A percentile compares a stretch with the other conserved stretches of the same genome.
Conservation (phyloP, 2,113 vertebrate species). For the Arvicanthis niloticus region DNA sequence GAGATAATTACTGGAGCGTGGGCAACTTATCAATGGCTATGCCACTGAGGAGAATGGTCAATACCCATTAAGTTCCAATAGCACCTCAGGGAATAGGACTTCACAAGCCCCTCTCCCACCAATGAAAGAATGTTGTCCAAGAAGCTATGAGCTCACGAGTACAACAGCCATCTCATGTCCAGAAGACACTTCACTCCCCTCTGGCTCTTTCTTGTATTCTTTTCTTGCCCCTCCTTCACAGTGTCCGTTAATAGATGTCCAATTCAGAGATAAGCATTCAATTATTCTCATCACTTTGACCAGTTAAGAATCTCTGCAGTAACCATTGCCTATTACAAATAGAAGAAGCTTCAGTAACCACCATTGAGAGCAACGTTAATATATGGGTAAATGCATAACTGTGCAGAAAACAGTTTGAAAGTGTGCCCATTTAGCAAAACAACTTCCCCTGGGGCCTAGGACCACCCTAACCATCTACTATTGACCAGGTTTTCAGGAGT, state of each 20-base stretch:
- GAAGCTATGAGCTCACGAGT: neutral
- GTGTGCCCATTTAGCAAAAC: neutral
- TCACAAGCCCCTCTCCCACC: neutral
- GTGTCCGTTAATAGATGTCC: neutral
- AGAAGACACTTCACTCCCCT: neutral
- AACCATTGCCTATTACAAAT: no score
- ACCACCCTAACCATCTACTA: no score
- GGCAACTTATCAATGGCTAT: neutral
- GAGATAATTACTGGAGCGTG: neutral
- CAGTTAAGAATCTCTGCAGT: neutral
- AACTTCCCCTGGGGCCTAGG: neutral
- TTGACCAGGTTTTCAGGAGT: neutral
- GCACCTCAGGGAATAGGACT: neutral
- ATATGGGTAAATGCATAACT: neutral
- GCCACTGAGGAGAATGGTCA: neutral
- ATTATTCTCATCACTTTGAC: neutral
- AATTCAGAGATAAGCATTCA: neutral
- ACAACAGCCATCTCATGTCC: no score
- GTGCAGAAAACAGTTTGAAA: neutral
- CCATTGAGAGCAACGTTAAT: neutral
- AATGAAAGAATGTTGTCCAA: neutral
- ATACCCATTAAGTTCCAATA: neutral
- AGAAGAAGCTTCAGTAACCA: neutral
- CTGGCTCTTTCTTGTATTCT: neutral
- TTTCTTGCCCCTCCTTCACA: neutral